A percentile compares a stretch with the other conserved stretches of the same genome.
Evolutionary conservation across 2,113 vertebrate genomes (phyloP).

Genomic region (Semicossyphus pulcher): DNA sequence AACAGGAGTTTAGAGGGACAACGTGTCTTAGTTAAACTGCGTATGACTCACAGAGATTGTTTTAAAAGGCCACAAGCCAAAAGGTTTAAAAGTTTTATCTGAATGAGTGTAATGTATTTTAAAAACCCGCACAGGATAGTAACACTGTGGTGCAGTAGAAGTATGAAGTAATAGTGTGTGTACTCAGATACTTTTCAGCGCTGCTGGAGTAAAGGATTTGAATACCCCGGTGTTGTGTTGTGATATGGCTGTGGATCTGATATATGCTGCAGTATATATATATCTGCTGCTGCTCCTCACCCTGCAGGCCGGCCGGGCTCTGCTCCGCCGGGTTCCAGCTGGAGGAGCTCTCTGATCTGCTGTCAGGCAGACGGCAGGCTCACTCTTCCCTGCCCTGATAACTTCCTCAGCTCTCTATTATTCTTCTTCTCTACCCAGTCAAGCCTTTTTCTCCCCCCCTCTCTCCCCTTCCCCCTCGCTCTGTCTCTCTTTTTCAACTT

Average conservation of each 20-base stretch:
- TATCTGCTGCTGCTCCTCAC: constrained; percentile 61
- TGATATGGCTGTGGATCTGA: background rate
- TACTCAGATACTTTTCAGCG: background rate
- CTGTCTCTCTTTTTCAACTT: constrained; percentile 80
- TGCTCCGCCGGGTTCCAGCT: constrained; percentile 71
- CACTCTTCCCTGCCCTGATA: constrained; percentile 71
- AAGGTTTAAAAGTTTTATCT: too few species aligned
- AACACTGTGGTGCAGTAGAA: too few species aligned
- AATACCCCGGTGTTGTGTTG: background rate
- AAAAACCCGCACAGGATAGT: too few species aligned
- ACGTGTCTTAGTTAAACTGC: too few species aligned
- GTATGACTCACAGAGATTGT: background rate
- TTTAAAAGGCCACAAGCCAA: too few species aligned
- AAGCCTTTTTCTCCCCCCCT: constrained; percentile 34
- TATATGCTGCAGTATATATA: constrained; percentile 11
- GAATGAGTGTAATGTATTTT: too few species aligned
- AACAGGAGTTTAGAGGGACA: background rate
- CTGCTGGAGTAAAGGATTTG: background rate
- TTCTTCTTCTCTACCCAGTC: constrained; percentile 70
- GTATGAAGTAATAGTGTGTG: background rate
- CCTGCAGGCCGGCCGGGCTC: constrained; percentile 47
- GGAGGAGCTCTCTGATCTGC: constrained; percentile 79
- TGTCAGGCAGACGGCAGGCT: constrained; percentile 78
- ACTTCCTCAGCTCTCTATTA: constrained; percentile 75
- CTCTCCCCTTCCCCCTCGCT: constrained; percentile 28